phyloP scores from a whole-genome alignment of 2,888 invertebrate genomes.

The Trachelus stipa region DNA sequence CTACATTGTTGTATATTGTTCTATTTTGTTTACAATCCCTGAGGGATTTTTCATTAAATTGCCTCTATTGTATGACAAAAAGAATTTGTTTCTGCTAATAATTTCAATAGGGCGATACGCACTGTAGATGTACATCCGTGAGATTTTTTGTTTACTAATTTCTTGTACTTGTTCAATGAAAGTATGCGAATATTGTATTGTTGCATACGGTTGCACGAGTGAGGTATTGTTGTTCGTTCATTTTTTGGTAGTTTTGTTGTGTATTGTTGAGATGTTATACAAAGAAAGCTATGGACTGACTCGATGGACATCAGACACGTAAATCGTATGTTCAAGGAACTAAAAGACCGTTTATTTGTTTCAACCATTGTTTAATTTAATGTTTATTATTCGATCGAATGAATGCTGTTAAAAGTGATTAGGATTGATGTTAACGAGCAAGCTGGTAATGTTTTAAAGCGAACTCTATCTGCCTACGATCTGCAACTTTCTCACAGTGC shows the following conservation, averaged over 20 bases:
- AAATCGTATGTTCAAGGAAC: too few relatives aligned
- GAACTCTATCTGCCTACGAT: background rate
- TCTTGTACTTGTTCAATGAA: background rate
- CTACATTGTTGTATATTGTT: too few relatives aligned
- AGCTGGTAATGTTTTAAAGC: background rate
- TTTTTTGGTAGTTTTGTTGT: background rate
- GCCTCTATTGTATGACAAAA: too few relatives aligned
- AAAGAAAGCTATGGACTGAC: background rate
- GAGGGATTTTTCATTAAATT: too few relatives aligned
- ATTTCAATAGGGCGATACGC: too few relatives aligned
- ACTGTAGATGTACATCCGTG: too few relatives aligned
- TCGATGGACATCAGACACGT: too few relatives aligned
- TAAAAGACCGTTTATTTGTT: too few relatives aligned
- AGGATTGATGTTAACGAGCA: background rate
- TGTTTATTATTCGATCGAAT: background rate
- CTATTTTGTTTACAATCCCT: too few relatives aligned
- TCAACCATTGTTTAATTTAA: background rate
- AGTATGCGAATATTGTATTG: background rate
- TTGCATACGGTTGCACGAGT: background rate
- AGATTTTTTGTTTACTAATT: background rate
- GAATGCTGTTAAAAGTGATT: background rate
- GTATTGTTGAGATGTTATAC: background rate
- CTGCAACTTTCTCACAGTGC: background rate
- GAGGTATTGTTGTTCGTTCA: background rate
- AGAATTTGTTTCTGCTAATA: too few relatives aligned